A percentile compares a stretch with the other conserved stretches of the same genome.
Evolutionary conservation across 2,888 invertebrate species (phyloP).

Genomic region (Acanthosepion pharaonis): DNA sequence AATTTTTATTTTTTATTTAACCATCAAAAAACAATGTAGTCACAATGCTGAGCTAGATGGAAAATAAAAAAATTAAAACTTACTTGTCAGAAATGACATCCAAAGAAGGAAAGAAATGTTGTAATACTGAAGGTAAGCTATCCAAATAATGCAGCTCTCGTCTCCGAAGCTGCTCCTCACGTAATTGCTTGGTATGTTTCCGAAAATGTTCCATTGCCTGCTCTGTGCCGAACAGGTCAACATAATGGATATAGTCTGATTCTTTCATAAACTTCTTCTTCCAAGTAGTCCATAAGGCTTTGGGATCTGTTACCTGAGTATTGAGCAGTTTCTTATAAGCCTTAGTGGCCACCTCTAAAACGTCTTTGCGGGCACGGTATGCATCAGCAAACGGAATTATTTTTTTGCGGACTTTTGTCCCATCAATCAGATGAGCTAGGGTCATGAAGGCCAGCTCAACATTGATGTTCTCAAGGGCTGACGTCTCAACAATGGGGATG

Average conservation of each 20-base stretch:
- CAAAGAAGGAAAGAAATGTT: constrained; percentile 86
- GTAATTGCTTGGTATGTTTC: constrained; percentile 85
- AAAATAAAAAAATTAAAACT: constrained; percentile 42
- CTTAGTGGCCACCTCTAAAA: constrained; percentile 91
- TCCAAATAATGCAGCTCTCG: constrained; percentile 86
- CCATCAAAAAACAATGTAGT: neutral
- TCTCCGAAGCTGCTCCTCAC: constrained; percentile 86
- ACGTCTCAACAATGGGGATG: constrained; percentile 93
- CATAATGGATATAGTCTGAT: constrained; percentile 89
- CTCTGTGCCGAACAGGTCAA: constrained; percentile 90
- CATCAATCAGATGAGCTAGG: constrained; percentile 93
- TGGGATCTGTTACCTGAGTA: constrained; percentile 84
- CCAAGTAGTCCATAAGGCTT: constrained; percentile 80
- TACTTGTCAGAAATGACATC: constrained; percentile 81
- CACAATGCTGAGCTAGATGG: neutral
- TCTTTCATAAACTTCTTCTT: constrained; percentile 89
- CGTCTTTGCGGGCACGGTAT: constrained; percentile 87
- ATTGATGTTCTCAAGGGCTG: constrained; percentile 96
- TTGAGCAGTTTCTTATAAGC: constrained; percentile 90
- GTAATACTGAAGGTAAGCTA: constrained; percentile 84
- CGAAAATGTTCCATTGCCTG: constrained; percentile 86
- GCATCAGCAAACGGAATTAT: constrained; percentile 86
- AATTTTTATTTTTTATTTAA: neutral
- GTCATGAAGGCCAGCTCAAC: constrained; percentile 90
- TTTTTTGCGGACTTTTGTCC: constrained; percentile 81